Percentiles rank a stretch among this genome's conserved stretches.
Evolutionary conservation across 1,140 invertebrate species (phyloP).

Genomic region (Drosophila lacertosa): DNA sequence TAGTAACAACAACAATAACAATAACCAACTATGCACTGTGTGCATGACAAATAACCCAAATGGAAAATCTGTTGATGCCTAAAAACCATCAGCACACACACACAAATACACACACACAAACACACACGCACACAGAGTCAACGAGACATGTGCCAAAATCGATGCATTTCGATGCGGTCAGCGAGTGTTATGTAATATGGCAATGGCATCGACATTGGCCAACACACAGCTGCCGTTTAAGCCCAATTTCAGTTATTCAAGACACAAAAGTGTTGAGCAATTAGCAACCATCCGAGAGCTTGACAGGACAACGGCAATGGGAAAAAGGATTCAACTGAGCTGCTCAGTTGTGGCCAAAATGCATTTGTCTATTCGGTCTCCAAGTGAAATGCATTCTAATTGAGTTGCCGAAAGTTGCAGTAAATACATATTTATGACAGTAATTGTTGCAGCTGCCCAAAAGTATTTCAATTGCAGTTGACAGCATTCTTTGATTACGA

Average conservation of each 20-base stretch:
- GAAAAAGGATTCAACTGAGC: too few species aligned
- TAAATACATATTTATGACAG: conserved; percentile 43
- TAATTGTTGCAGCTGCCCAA: neutral
- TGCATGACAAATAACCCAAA: conserved; percentile 76
- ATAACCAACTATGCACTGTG: conserved; percentile 21
- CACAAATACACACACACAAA: conserved; percentile 7
- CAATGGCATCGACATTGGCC: neutral
- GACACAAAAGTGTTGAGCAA: conserved; percentile 44
- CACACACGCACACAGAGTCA: neutral
- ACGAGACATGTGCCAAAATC: conserved; percentile 55
- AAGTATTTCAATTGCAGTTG: neutral
- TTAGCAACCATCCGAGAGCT: conserved; percentile 39
- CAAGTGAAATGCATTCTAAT: conserved; percentile 35
- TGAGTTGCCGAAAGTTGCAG: conserved; percentile 35
- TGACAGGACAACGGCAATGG: conserved; percentile 8
- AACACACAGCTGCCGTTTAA: conserved; percentile 10
- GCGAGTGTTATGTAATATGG: conserved; percentile 16
- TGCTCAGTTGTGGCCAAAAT: conserved; percentile 5
- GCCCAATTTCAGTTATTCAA: conserved; percentile 32
- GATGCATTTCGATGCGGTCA: conserved; percentile 46
- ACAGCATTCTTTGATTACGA: neutral
- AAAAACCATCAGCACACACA: conserved; percentile 59
- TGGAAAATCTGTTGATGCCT: conserved; percentile 78
- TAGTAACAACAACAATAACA: conserved; percentile 13
- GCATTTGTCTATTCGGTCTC: conserved; percentile 3